Conservation (phyloP, 2,113 vertebrate species). For the Apodemus sylvaticus region DNA sequence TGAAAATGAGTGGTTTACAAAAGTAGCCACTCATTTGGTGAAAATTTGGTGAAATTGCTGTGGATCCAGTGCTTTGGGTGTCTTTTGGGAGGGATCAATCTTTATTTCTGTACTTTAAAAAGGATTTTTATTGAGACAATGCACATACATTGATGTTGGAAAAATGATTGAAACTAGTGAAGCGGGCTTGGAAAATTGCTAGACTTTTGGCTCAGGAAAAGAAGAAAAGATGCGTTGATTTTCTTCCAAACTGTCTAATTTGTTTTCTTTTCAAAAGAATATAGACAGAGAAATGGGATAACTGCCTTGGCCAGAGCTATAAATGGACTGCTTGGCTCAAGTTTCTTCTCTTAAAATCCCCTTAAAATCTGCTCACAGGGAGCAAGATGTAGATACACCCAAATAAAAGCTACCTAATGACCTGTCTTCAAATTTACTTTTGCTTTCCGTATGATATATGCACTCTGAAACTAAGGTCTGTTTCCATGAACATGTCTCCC, state of each 20-base stretch:
- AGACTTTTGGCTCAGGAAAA: slow-evolving; percentile 34
- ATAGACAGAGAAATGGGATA: slow-evolving; percentile 61
- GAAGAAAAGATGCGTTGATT: slow-evolving; percentile 27
- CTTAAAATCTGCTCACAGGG: slow-evolving; percentile 39
- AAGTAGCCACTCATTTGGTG: fast-evolving
- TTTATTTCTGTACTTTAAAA: not conserved
- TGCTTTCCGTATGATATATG: not conserved
- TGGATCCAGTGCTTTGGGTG: not conserved
- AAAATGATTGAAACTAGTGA: not conserved
- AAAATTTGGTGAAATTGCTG: not conserved
- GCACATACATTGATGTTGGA: not conserved
- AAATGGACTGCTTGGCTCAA: slow-evolving; percentile 66
- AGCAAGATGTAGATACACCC: slow-evolving; percentile 39
- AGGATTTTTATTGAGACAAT: slow-evolving; percentile 22
- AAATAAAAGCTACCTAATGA: slow-evolving; percentile 56
- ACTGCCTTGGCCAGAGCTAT: slow-evolving; percentile 65
- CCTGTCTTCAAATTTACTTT: slow-evolving; percentile 43
- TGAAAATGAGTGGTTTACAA: not conserved
- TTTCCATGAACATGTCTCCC: slow-evolving; percentile 35
- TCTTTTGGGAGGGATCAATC: not conserved
- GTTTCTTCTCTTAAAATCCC: slow-evolving; percentile 48
- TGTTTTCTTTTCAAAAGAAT: slow-evolving; percentile 63
- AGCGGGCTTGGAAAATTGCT: not conserved
- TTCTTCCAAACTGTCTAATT: slow-evolving; percentile 65
- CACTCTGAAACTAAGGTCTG: slow-evolving; percentile 59